phyloP scores from a whole-genome alignment of 2,113 vertebrate genomes.

The Heterotis niloticus region DNA sequence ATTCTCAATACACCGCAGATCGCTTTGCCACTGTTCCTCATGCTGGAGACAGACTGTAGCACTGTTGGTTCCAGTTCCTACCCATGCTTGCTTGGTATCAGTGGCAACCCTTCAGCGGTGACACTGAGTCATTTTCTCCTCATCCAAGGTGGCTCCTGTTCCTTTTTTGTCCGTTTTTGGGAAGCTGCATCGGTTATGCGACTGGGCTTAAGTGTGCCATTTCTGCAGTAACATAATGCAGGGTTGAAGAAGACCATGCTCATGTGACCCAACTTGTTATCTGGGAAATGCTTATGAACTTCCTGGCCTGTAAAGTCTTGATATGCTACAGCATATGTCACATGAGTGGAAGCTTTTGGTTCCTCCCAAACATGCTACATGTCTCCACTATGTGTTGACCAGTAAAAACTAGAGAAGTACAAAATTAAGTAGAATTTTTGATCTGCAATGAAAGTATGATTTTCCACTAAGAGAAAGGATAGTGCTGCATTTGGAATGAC shows the following conservation, averaged over 20 bases:
- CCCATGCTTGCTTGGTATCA: background rate
- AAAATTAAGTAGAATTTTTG: slow-evolving; percentile 4
- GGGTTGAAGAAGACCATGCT: background rate
- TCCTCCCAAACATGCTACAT: slow-evolving; percentile 54
- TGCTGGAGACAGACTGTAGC: slow-evolving; percentile 9
- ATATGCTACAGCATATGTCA: background rate
- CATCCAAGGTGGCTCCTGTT: background rate
- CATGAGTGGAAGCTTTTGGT: slow-evolving; percentile 58
- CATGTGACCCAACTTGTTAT: background rate
- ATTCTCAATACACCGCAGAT: background rate
- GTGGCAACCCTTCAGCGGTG: background rate
- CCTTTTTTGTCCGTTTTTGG: background rate
- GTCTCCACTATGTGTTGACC: slow-evolving; percentile 58
- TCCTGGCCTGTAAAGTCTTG: background rate
- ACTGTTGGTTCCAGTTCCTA: background rate
- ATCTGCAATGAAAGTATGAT: background rate
- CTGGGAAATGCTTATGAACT: background rate
- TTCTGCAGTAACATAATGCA: background rate
- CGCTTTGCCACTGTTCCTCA: background rate
- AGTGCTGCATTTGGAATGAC: slow-evolving; percentile 53
- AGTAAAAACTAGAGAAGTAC: slow-evolving; percentile 53
- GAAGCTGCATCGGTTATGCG: background rate
- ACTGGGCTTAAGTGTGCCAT: background rate
- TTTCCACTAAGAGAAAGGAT: slow-evolving; percentile 52
- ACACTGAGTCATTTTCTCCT: no score